phyloP scores from a whole-genome alignment of 2,113 vertebrate genomes.

The Beaufortia kweichowensis region DNA sequence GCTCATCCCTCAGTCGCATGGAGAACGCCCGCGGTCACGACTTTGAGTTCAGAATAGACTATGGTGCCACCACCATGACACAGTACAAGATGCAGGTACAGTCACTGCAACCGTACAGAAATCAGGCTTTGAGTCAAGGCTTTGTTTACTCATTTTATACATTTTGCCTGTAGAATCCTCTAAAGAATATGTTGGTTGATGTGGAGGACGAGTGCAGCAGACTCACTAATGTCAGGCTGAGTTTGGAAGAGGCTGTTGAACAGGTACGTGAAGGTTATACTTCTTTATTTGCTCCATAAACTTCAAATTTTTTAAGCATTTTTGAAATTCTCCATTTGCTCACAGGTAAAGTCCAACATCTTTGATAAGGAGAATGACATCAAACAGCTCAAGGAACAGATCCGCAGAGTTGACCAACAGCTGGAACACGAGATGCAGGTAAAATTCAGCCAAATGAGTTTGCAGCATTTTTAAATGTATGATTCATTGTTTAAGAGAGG shows the following conservation, averaged over 20 bases:
- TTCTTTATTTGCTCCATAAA: background rate
- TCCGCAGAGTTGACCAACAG: conserved; percentile 72
- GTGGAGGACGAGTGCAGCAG: conserved; percentile 74
- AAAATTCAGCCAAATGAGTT: background rate
- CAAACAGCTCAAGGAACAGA: conserved; percentile 74
- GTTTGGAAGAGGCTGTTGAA: conserved; percentile 71
- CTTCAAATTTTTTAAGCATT: background rate
- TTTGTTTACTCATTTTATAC: conserved; percentile 7
- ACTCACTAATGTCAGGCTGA: conserved; percentile 67
- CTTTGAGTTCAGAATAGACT: conserved; percentile 86
- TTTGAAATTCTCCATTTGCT: background rate
- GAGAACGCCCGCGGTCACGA: conserved; percentile 89
- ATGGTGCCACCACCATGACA: conserved; percentile 71
- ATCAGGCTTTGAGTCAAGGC: background rate
- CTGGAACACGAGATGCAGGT: conserved; percentile 71
- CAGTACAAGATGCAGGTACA: conserved; percentile 86
- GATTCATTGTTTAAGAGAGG: background rate
- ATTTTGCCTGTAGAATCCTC: conserved; percentile 61
- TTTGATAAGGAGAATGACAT: conserved; percentile 73
- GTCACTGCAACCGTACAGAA: background rate
- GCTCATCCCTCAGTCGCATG: conserved; percentile 83
- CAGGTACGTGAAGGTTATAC: conserved; percentile 61
- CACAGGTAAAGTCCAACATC: conserved; percentile 70
- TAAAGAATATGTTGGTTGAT: conserved; percentile 69
- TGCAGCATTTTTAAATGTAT: background rate